Base-by-base conservation (phyloP, 2,113 vertebrate species). In the Greenwoodochromis staneri region DNA sequence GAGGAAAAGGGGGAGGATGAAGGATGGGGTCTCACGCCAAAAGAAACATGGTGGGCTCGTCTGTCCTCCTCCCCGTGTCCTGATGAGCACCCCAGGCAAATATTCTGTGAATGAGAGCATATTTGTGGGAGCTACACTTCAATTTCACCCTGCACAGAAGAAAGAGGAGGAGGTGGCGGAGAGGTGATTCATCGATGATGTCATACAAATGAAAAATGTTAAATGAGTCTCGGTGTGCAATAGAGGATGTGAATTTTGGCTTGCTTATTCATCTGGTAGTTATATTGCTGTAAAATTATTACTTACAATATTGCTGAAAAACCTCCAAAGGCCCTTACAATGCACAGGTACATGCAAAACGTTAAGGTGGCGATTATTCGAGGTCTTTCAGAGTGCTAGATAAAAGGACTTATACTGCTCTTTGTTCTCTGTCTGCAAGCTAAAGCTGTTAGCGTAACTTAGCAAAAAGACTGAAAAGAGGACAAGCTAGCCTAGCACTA, bases 1-100 rank as follows among this genome's bases (percentile, higher is more conserved):
- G 88, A 93, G 89, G 85, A 84, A 84, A 87, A 57, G 81, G 91
- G 87, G 91, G 90, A 55, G 88, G 91, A 76, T 87, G 92, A 92
- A 87, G 94, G 86, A 90, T 91, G 89, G 86, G 54, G 87, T 92
- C 83, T 27, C 2, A 8, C 49, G 95, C 95, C 96, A 96, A 96
- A 93, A 95, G 85, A 94, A 95, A 96, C 95, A 95, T 31, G 84
- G 92, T 91, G 92, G 92, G 88, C 92, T 93, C 71, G 87, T 90
- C 93, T 91, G 91, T 94, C 94, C 92, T 93, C 71, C 87, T 94
- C 93, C 92, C 92, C 83, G 2, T 87, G 91, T 95, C 94, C 92
- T 93, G 93, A 95, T 94, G 94, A 96, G 90, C 89, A 91, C 92
- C 93, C 91, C 88, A 93, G 91, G 93, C 94, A 93, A 94, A 95